Base-by-base conservation (phyloP, 1,140 invertebrate genomes). In the Schmidtea mediterranea region DNA sequence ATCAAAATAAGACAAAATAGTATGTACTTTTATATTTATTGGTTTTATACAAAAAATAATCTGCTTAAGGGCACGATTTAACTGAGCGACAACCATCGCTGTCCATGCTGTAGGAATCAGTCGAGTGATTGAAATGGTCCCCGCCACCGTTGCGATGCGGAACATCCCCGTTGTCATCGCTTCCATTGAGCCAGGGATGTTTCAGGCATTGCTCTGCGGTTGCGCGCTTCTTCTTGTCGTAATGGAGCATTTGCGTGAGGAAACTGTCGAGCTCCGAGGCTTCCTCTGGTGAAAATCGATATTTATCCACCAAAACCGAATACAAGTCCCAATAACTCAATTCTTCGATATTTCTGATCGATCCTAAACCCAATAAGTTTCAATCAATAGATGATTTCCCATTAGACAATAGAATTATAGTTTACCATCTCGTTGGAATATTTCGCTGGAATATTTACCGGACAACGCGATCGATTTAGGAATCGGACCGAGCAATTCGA, bases 401-500 rank as follows among this genome's bases (percentile, higher is more conserved):
- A 13, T 19, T 13, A 18, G 51, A 8, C 15, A 36, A 16, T 16
- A 23, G 2, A 32, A n/a, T 22, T 16, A 47, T 49, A 19, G 19
- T 22, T 55, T 59, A 56, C 82, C 81, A 65, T 78, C 79, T 56
- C 80, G 80, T 60, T 80, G 86, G 63, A 97, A 97, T 60, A 82
- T 89, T 56, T 83, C 75, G 58, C 77, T 75, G 40, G 82, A 86
- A 62, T 90, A 80, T 65, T 82, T 81, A 40, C 89, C 89, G 43
- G 75, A 75, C 45, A 81, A 73, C 45, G 82, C 82, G 58, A 97
- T 80, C 53, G 76, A 69, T 55, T 76, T 75, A 19, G 89, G 89
- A 66, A 97, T 94, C 56, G 83, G 76, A 43, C 90, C 90, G 32
- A 97, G 70, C 36, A 97, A 70, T 67, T 98, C 90, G 52, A 94